These are phyloP conservation scores for Oikopleura vanhoeffeni DNA, from an alignment of 23 tunicate species.

Conservation along the genomic window DNA sequence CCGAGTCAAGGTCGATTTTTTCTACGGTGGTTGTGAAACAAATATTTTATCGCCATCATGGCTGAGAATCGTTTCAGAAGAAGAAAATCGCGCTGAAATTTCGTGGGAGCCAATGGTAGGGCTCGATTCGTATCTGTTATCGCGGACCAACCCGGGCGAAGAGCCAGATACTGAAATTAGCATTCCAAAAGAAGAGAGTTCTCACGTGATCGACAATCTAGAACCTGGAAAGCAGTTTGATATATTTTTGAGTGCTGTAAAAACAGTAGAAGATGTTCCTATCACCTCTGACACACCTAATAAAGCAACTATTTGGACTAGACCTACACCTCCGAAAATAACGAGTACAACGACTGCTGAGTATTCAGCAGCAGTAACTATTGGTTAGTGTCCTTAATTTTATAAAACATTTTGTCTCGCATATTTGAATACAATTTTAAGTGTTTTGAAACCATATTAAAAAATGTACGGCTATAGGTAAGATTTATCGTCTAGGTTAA, in stretches of 20 bases:
- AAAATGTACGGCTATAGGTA: too few relatives aligned
- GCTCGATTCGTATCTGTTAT: neutral
- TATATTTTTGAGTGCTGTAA: neutral
- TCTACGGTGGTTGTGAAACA: neutral
- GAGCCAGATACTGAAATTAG: neutral
- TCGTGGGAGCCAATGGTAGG: constrained; percentile 8
- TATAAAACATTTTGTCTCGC: neutral
- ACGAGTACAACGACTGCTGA: neutral
- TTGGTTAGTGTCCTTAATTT: too few relatives aligned
- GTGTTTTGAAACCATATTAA: too few relatives aligned
- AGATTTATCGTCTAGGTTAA: too few relatives aligned
- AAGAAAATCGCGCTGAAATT: neutral
- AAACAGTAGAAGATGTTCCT: neutral
- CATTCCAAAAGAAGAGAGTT: neutral
- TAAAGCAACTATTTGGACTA: neutral
- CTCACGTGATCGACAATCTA: neutral
- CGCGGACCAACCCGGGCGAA: neutral
- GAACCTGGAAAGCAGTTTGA: neutral
- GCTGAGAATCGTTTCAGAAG: neutral
- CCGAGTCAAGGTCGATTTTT: neutral
- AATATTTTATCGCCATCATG: neutral
- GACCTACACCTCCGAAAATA: neutral
- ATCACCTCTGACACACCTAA: neutral
- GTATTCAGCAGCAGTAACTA: neutral
- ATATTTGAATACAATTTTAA: too few relatives aligned